These are phyloP conservation scores for Nycticorax nycticorax DNA, from an alignment of 2,113 vertebrate genomes.

Conservation along the genomic window DNA sequence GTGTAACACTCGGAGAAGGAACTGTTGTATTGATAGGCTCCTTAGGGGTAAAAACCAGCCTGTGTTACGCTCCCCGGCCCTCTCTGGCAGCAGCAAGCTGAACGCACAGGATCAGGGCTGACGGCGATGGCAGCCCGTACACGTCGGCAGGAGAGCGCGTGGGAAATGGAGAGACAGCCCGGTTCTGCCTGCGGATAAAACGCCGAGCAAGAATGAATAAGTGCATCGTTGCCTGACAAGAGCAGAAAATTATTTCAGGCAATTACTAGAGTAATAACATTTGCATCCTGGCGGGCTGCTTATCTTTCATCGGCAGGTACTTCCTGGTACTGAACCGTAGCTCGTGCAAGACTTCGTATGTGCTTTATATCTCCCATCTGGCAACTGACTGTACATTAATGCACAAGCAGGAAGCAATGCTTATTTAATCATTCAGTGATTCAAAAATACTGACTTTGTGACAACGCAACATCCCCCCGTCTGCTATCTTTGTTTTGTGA, in stretches of 20 bases:
- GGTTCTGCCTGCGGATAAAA: not conserved
- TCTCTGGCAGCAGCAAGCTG: not conserved
- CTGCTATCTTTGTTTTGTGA: not conserved
- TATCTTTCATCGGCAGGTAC: conserved; percentile 36
- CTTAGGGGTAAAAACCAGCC: not conserved
- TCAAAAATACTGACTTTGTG: not conserved
- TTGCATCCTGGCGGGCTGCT: not conserved
- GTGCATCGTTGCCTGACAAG: not conserved
- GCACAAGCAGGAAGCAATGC: not conserved
- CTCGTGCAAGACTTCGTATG: not conserved
- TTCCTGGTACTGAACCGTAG: not conserved
- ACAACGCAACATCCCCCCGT: not conserved
- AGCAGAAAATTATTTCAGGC: not conserved
- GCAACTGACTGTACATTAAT: not conserved
- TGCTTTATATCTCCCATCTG: not conserved
- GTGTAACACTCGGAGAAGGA: not conserved
- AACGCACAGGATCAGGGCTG: too few relatives aligned
- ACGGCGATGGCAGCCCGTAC: accelerated
- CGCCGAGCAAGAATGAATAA: not conserved
- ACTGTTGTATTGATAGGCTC: not conserved
- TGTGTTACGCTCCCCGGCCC: not conserved
- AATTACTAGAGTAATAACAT: not conserved
- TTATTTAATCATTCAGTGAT: not conserved
- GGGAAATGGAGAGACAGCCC: not conserved
- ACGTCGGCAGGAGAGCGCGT: accelerated